phyloP scores from a whole-genome alignment of 2,888 invertebrate genomes.

The Hemicrepidius hirtus region DNA sequence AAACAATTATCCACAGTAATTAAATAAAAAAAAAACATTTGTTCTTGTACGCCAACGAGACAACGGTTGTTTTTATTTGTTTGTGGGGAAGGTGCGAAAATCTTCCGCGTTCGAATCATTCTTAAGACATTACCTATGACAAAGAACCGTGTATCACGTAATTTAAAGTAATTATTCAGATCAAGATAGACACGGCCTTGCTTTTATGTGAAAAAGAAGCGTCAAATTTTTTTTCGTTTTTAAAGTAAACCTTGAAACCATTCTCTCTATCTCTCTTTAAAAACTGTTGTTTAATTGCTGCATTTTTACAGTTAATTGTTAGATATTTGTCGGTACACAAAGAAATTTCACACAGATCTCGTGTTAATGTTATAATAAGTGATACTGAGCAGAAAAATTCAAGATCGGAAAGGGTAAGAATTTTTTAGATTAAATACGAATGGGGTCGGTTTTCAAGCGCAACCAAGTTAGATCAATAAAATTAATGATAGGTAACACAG shows the following conservation, averaged over 20 bases:
- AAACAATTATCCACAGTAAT: not conserved
- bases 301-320: conserved; percentile 28
- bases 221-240: conserved; percentile 6
- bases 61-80: not conserved
- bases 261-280: not conserved
- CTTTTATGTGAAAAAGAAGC: not conserved
- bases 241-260: conserved; percentile 17
- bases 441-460: no score
- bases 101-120: not conserved
- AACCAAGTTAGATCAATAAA: conserved; percentile 4
- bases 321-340: conserved; percentile 13
- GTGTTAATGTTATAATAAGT: not conserved
- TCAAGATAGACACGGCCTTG: conserved; percentile 32
- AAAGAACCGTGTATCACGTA: not conserved
- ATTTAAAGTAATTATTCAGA: conserved; percentile 24
- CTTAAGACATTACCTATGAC: conserved; percentile 2
- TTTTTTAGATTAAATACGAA: no score
- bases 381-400: not conserved
- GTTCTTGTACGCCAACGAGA: not conserved
- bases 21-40: not conserved
- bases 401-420: no score
- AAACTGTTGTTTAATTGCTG: conserved; percentile 20
- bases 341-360: not conserved
- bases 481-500: not conserved
- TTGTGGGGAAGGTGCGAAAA: not conserved